Evolutionary conservation across 2,797 vertebrate species (phyloP), one percentile per base, ranked within the genome.

Genomic region (Chelonia mydas): DNA sequence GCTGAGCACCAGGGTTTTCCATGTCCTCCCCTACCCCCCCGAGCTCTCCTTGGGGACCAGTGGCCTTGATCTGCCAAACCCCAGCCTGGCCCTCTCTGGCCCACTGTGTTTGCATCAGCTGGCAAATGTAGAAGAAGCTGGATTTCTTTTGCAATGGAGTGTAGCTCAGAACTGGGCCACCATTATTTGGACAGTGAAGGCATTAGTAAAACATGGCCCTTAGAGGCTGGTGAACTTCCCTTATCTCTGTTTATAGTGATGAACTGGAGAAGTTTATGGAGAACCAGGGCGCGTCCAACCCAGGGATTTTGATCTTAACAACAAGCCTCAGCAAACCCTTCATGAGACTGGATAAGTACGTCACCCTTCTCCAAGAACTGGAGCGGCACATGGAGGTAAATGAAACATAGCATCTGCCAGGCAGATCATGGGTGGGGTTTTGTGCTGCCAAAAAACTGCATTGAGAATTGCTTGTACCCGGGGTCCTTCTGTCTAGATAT

Each of bases 311-410:
- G 90, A 99, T 99, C 87, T 98, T 99, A 96, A 99, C 99, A 92
- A 99, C 99, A 84, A 99, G 99, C 93, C 99, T 99, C 97, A 99
- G 99, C 98, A 99, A 99, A 95, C 99, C 99, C 55, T 99, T 99
- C 97, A 99, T 99, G 98, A 98, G 99, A 95, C 98, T 99, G 84
- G 99, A 99, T 95, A 99, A 99, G 94, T 99, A 99, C 7, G 99
- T 99, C 80, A 99, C 99, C 0, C 98, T 99, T 89, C 98, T 99
- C 94, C 99, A 99, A 98, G 99, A 99, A 98, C 97, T 99, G 95
- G 99, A 99, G 98, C 98, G 99, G 94, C 99, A 99, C 79, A 99
- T 99, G 97, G 99, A 99, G 99, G 99, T 99, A 98, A 94, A 95
- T 79, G 83, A 72, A 90, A 9, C 49, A 9, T 2, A 50, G 45